Percentiles rank a stretch among this genome's conserved stretches.
phyloP scores from a whole-genome alignment of 2,113 vertebrate genomes.

The Corapipo altera region DNA sequence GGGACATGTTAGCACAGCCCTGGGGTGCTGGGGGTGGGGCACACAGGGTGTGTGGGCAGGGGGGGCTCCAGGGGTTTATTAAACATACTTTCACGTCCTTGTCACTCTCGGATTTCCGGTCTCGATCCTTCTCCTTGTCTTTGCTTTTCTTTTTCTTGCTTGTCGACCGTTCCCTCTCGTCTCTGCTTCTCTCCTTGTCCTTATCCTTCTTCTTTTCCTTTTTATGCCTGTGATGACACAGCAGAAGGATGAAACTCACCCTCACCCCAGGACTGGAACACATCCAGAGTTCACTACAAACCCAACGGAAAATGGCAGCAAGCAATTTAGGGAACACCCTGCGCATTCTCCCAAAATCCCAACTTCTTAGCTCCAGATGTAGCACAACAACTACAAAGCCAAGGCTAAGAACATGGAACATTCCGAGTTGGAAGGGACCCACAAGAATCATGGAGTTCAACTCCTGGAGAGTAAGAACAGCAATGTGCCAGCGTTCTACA shows the following conservation, averaged over 20 bases:
- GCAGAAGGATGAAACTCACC: background rate
- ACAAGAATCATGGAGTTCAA: background rate
- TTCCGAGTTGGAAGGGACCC: background rate
- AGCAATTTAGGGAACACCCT: background rate
- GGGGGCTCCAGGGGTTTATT: background rate
- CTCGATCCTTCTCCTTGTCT: conserved; percentile 92
- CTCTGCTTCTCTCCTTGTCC: conserved; percentile 85
- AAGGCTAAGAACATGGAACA: background rate
- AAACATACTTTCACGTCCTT: conserved; percentile 93
- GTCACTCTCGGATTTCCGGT: conserved; percentile 89
- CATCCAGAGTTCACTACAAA: background rate
- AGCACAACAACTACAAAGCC: background rate
- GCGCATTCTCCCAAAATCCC: too few species aligned
- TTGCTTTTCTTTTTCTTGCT: conserved; percentile 94
- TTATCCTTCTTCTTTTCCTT: conserved; percentile 98
- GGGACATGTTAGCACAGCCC: background rate
- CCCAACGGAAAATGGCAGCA: rapidly evolving
- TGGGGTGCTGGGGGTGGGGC: background rate
- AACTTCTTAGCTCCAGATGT: background rate
- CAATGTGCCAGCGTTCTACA: rapidly evolving
- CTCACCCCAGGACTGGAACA: rapidly evolving
- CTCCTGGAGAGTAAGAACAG: background rate
- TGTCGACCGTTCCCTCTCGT: conserved; percentile 86
- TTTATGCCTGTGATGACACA: conserved; percentile 82
- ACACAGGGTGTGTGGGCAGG: too few species aligned